Conservation (phyloP, 1,140 invertebrate species). For the Hylyphantes graminicola region DNA sequence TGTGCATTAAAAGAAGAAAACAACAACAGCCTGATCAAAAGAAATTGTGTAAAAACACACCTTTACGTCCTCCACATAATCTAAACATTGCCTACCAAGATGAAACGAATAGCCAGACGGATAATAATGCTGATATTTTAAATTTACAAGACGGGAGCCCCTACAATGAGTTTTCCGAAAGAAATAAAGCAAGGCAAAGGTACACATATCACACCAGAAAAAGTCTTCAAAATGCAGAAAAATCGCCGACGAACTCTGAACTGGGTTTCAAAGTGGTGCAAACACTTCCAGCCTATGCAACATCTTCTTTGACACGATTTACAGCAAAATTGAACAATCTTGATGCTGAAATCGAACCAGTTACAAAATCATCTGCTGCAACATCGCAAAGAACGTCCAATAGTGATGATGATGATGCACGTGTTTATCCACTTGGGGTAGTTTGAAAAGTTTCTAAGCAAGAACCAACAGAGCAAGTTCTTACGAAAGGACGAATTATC, state of each 20-base stretch:
- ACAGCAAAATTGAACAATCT: not conserved
- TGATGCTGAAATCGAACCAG: slow-evolving; percentile 12
- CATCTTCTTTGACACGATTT: slow-evolving; percentile 20
- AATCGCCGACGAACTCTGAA: slow-evolving; percentile 2
- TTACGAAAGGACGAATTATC: too few species aligned
- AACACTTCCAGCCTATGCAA: slow-evolving; percentile 30
- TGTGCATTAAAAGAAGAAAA: slow-evolving; percentile 21
- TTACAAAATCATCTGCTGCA: not conserved
- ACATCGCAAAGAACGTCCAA: not conserved
- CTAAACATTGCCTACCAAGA: slow-evolving; percentile 24
- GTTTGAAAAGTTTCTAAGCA: slow-evolving; percentile 15
- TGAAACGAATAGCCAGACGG: slow-evolving; percentile 4
- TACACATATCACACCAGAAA: slow-evolving; percentile 39
- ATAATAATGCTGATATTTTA: not conserved
- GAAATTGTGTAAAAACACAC: slow-evolving; percentile 8
- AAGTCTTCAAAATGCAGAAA: slow-evolving; percentile 6
- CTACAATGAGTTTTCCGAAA: slow-evolving; percentile 6
- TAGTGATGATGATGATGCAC: not conserved
- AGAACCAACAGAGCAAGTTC: not conserved
- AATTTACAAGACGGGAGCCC: too few species aligned
- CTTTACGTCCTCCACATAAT: slow-evolving; percentile 38
- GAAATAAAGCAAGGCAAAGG: not conserved
- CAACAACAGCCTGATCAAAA: not conserved
- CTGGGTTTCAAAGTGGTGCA: slow-evolving; percentile 38
- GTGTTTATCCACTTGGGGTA: slow-evolving; percentile 27